Evolutionary conservation across 1,140 invertebrate species (phyloP), one percentile per base, ranked within the genome.

Genomic region (Papilio dardanus): DNA sequence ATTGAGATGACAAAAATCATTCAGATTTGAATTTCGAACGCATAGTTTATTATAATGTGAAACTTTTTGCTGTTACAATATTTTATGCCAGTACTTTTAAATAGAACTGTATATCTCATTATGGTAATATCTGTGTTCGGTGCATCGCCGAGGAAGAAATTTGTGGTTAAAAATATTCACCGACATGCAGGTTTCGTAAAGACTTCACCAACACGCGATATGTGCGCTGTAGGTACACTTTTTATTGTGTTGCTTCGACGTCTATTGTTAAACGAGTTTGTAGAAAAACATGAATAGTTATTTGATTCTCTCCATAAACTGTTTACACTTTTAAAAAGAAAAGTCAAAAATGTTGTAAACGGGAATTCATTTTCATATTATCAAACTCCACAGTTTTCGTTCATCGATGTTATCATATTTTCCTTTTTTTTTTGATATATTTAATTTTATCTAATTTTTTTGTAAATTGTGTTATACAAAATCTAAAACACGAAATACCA

Each of bases 141-240:
- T 58, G 21, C 54, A 58, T 58, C 21, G 54, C 21, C 54, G 21
- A 10, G 7, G 21, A 58, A 58, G 54, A 28, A 58, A 58, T 58
- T 58, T 58, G 54, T 58, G 21, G 21, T 58, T n/a, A 58, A 58
- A 54, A 30, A 58, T 58, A 58, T 58, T 58, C 54, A 58, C 54
- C 21, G 54, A 58, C 54, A 30, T 58, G 54, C 54, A 58, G 12
- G 54, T 30, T 58, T 58, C 21, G 54, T 58, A 58, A 58, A 6
- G 19, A 21, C 10, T 58, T 58, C 54, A 28, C 24, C 10, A 58
- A 58, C 24, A 58, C 8, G 50, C 50, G 19, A 58, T 50, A 58
- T 58, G 21, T 28, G 3, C 21, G 7, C 19, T 8, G n/a, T n/a
- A 24, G 2, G 1, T 54, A 54, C 21, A 54, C 16, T 28, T 58